Evolutionary conservation across 2,797 vertebrate species (phyloP).

Genomic region (Bradypus variegatus): DNA sequence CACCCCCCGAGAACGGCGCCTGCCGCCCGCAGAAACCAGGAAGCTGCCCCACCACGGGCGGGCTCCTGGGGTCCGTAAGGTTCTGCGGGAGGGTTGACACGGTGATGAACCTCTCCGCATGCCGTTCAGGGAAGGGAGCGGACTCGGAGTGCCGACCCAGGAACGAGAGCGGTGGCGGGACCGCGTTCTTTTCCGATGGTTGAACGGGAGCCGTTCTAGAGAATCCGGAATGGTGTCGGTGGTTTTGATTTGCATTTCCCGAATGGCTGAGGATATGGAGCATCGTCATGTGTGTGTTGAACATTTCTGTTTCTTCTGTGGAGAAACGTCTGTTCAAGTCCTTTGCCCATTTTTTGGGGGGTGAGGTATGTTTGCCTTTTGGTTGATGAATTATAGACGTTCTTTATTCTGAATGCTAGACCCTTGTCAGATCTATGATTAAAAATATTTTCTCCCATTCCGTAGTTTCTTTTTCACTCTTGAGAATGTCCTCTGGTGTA

Average conservation of each 20-base stretch:
- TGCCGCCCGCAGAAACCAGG: background rate
- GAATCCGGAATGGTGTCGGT: too few species aligned
- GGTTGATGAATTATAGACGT: background rate
- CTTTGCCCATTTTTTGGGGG: background rate
- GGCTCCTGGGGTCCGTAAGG: background rate
- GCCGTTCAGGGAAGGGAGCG: background rate
- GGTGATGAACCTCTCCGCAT: background rate
- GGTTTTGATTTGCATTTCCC: background rate
- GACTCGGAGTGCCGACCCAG: too few species aligned
- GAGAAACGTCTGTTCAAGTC: background rate
- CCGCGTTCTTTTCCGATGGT: background rate
- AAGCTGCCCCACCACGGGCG: background rate
- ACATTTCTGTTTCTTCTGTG: background rate
- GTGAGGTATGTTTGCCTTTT: background rate
- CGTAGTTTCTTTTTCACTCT: background rate
- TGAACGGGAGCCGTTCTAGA: background rate
- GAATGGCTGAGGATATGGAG: background rate
- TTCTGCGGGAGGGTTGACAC: background rate
- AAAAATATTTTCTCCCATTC: background rate
- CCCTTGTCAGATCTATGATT: background rate
- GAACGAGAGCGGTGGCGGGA: background rate
- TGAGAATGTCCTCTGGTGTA: background rate
- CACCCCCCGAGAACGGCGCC: background rate
- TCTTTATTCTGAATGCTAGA: background rate
- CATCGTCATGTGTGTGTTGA: background rate